Base-by-base conservation (phyloP, 2,888 invertebrate species). In the Julus scanicus region DNA sequence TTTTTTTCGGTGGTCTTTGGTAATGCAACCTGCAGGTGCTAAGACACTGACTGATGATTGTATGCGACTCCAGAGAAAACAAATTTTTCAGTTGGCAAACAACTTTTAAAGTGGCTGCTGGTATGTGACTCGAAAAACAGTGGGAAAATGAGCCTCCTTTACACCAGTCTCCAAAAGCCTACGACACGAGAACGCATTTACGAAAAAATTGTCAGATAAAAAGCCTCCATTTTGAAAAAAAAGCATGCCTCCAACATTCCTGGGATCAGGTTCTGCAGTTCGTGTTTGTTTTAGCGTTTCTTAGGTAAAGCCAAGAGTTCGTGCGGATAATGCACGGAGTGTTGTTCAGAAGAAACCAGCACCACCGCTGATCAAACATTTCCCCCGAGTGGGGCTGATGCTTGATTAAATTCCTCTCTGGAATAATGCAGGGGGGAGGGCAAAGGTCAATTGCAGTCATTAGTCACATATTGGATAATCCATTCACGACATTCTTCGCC, bases 1-100 rank as follows among this genome's bases (percentile, higher is more conserved):
- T 71, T 71, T 71, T 71, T 71, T 71, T 29, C 53, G 9, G 20
- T 29, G 71, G 71, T 29, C 84, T 84, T n/a, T 40, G 84, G 84
- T 71, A 71, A 71, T 11, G 40, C 84, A 13, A 84, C 84, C 84
- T 71, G 71, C 71, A 84, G 84, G 84, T 84, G 84, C 48, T 84
- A 84, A 84, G 84, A 84, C 84, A 84, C 84, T 84, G 84, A 84
- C 84, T 44, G 84, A 84, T 84, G 84, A 84, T 48, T 84, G 48
- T 84, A n/a, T 20, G 44, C 84, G 84, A 84, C 48, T 84, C 48
- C 40, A 40, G 48, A 84, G 48, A 44, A 84, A 40, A 84, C 71
- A 71, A 71, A 71, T 71, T 71, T 71, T 71, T 71, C 71, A 71
- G 71, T 71, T 71, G 71, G 71, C 71, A 71, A 71, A 71, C 71